Evolutionary conservation across 2,888 invertebrate species (phyloP), one percentile per base, ranked within the genome.

Genomic region (Tortricodes alternella): DNA sequence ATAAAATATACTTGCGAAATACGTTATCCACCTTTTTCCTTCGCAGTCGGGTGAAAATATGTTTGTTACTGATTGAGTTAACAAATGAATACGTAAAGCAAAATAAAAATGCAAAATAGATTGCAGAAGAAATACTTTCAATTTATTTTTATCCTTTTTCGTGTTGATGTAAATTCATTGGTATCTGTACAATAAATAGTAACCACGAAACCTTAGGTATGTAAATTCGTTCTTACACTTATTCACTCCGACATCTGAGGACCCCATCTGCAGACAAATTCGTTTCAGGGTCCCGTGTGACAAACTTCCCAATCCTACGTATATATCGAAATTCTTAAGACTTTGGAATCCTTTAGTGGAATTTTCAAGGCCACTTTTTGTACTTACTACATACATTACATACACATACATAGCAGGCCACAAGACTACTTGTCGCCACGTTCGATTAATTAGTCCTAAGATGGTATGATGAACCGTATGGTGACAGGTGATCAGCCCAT

Each of bases 191-290:
- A 44, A 29, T 16, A 55, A 21, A 13, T 11, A 8, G 21, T n/a
- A 18, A 38, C n/a, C n/a, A 6, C 8, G 29, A 34, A 38, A 16
- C 39, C n/a, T 44, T 46, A 29, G 6, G 9, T 23, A 57, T 46
- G 57, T 46, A 51, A 46, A 56, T 56, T 49, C 11, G 15, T 27
- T 55, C 15, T 8, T 41, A 43, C 23, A 48, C 35, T 56, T 49
- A 55, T 49, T 43, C 49, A 44, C 44, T 49, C 34, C 11, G 21
- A 34, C 19, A 34, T 46, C 34, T 43, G 41, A 37, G 19, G 48
- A 19, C 23, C 41, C 53, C 55, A 56, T 49, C 55, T 56, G 55
- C 11, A 24, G 19, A 13, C 13, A 18, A 46, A 13, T 34, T 29
- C 37, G 2, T 27, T 27, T 39, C 23, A 8, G 55, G 49, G 55